Conservation (phyloP, 2,113 vertebrate species). For the Engystomops pustulosus region DNA sequence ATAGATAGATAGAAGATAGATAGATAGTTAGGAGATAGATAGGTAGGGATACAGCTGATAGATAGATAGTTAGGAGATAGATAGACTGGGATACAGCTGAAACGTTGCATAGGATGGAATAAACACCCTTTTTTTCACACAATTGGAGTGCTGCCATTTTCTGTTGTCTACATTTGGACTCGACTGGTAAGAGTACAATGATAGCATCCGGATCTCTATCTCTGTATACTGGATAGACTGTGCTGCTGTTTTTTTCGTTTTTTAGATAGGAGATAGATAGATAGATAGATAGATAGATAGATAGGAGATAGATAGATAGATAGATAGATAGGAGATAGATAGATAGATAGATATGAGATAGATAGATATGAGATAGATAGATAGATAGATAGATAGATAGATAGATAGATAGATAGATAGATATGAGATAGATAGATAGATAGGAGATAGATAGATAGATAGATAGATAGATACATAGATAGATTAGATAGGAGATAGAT, state of each 20-base stretch:
- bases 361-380: neutral
- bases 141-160: no score
- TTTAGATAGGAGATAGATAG: neutral
- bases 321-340: neutral
- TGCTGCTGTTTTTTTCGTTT: no score
- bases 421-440: neutral
- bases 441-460: neutral
- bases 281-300: constrained; percentile 12
- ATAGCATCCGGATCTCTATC: no score
- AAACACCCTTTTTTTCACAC: no score
- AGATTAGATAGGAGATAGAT: neutral
- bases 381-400: no score
- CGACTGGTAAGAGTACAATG: no score
- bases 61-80: constrained; percentile 1
- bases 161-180: no score
- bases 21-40: neutral
- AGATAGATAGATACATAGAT: constrained; percentile 12
- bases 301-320: neutral
- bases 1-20: no score
- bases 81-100: no score
- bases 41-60: neutral
- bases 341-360: neutral
- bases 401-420: no score
- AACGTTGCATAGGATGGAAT: no score
- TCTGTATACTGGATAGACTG: no score